phyloP scores from a whole-genome alignment of 1,140 invertebrate genomes.

The Orius laevigatus region DNA sequence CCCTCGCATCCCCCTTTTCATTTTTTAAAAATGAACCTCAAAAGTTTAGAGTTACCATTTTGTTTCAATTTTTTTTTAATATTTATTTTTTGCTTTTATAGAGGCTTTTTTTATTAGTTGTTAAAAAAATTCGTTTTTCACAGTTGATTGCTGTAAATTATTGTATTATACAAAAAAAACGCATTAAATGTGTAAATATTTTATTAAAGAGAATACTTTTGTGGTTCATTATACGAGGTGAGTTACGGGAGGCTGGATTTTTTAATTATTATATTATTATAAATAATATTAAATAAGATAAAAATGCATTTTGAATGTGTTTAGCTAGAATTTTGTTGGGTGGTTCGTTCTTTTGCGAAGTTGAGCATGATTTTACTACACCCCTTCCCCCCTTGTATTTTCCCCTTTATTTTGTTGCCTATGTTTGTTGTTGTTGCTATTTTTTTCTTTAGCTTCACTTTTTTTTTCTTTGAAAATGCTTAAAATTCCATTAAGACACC shows the following conservation, averaged over 20 bases:
- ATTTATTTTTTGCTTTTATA: too few relatives aligned
- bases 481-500: constrained; percentile 11
- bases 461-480: constrained; percentile 9
- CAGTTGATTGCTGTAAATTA: too few relatives aligned
- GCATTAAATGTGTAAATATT: too few relatives aligned
- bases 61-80: too few relatives aligned
- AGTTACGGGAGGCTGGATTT: constrained; percentile 6
- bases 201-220: too few relatives aligned
- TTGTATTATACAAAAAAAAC: too few relatives aligned
- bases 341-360: constrained; percentile 34
- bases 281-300: constrained; percentile 1
- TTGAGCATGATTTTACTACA: constrained; percentile 23
- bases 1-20: too few relatives aligned
- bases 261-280: neutral
- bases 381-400: constrained; percentile 20
- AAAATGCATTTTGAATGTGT: constrained; percentile 16
- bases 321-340: constrained; percentile 19
- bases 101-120: too few relatives aligned
- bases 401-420: constrained; percentile 11
- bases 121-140: too few relatives aligned
- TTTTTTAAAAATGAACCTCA: too few relatives aligned
- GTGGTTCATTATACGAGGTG: neutral
- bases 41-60: too few relatives aligned
- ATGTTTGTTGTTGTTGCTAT: constrained; percentile 17
- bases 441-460: constrained; percentile 14